Base-by-base conservation (phyloP, 2,888 invertebrate species). In the Sesia apiformis region DNA sequence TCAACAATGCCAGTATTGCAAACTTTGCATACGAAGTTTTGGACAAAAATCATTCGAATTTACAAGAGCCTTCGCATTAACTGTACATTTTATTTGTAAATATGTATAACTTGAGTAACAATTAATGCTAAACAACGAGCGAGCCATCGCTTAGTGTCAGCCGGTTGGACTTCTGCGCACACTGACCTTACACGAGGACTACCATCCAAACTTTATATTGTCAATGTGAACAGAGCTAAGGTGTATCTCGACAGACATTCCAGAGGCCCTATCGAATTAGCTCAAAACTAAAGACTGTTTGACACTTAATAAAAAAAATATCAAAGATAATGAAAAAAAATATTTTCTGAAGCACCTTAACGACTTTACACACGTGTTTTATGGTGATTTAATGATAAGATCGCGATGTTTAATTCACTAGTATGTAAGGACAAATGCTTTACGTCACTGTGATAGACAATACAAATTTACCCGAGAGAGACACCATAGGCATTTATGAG, bases 341-440 rank as follows among this genome's bases (percentile, higher is more conserved):
- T 87, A 87, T 88, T 89, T 87, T 89, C 86, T 82, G 84, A 87
- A 74, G 73, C 81, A 86, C 81, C 83, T 84, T 83, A 72, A 81
- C 75, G 73, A 84, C 79, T 83, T 80, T 84, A 84, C 78, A 78
- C 81, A 74, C 81, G 76, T 84, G 82, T 86, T 83, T 81, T 78
- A 79, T 77, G 85, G 84, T 85, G 87, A 83, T 82, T 78, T 86
- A 83, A 78, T 81, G 69, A 78, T 87, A 86, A 87, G 81, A 87
- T 81, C 84, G 78, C 81, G 81, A 81, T 75, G 76, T 78, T 76
- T 78, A 81, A 88, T 84, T 88, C 88, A 83, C 81, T 88, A 89
- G 88, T 81, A 83, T 86, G 78, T 89, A 88, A 88, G 88, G 82
- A 88, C 82, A 86, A 86, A 88, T 86, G 86, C 87, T 84, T 87